Conservation (phyloP, 2,888 invertebrate species). For the Notodonta dromedarius region DNA sequence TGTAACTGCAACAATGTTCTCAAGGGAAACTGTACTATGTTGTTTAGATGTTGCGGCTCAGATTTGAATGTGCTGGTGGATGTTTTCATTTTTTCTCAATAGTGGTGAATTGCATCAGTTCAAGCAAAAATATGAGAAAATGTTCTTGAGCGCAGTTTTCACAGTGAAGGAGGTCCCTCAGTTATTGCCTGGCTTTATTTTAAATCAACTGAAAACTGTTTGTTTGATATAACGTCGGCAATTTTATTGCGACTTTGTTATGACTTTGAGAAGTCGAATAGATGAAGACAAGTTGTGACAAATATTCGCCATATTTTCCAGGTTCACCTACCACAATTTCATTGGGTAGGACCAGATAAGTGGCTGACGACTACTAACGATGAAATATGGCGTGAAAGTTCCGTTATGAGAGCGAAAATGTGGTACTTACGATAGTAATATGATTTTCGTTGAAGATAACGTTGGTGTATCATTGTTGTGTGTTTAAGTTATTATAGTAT, state of each 20-base stretch:
- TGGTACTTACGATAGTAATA: constrained; percentile 5
- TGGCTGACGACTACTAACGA: constrained; percentile 8
- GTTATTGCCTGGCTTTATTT: constrained; percentile 23
- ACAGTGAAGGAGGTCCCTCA: constrained; percentile 11
- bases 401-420: constrained; percentile 1
- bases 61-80: neutral
- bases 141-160: constrained; percentile 36
- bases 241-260: too few relatives aligned
- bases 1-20: constrained; percentile 15
- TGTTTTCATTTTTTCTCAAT: constrained; percentile 10
- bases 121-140: constrained; percentile 44
- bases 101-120: constrained; percentile 16
- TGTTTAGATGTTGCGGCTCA: accelerated
- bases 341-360: constrained; percentile 11
- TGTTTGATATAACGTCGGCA: too few relatives aligned
- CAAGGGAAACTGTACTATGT: constrained; percentile 5
- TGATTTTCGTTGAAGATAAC: neutral
- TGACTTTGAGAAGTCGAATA: too few relatives aligned
- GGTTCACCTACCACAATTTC: constrained; percentile 11
- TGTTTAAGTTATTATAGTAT: too few relatives aligned
- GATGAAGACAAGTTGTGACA: neutral
- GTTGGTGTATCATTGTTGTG: neutral
- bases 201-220: constrained; percentile 14
- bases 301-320: constrained; percentile 3
- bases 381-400: constrained; percentile 15